Conservation (phyloP, 2,888 invertebrate genomes). For the Euzetes globulus region DNA sequence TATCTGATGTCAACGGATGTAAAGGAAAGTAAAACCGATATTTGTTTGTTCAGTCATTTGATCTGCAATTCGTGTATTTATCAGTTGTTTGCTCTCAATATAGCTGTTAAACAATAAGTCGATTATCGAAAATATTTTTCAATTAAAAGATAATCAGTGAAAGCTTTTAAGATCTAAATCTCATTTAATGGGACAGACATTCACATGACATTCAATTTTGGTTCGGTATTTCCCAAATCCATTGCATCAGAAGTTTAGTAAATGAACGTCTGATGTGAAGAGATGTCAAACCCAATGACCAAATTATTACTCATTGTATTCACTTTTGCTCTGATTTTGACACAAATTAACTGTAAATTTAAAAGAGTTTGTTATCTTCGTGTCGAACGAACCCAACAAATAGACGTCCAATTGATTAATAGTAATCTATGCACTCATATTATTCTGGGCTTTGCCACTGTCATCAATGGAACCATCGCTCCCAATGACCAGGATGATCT, state of each 20-base stretch:
- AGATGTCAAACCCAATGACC: neutral
- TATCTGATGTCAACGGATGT: neutral
- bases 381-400: neutral
- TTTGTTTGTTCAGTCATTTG: conserved; percentile 9
- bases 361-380: conserved; percentile 33
- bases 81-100: neutral
- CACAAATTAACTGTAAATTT: conserved; percentile 24
- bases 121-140: neutral
- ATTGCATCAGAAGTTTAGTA: too few species aligned
- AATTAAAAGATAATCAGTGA: neutral
- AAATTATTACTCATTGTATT: neutral
- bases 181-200: too few species aligned
- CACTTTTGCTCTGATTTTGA: neutral
- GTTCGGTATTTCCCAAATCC: neutral
- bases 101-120: neutral
- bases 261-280: too few species aligned
- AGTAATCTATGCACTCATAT: conserved; percentile 73
- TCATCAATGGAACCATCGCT: conserved; percentile 58
- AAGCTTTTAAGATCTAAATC: neutral
- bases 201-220: neutral
- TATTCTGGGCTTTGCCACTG: conserved; percentile 64
- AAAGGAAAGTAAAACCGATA: neutral
- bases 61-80: neutral
- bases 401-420: conserved; percentile 51
- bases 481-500: neutral